Base-by-base conservation (phyloP, 2,888 invertebrate genomes). In the Acanthosepion pharaonis region DNA sequence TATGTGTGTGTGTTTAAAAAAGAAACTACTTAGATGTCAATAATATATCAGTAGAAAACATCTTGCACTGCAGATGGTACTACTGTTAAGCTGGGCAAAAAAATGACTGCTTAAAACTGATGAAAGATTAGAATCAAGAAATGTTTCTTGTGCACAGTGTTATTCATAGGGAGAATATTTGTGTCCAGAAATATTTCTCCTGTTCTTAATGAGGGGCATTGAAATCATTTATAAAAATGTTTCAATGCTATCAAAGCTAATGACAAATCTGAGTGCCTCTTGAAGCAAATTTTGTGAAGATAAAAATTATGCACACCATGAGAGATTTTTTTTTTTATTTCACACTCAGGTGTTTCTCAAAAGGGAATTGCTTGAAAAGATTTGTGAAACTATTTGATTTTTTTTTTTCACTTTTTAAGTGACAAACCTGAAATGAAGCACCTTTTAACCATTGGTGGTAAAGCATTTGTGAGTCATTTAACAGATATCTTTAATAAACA, bases 391-490 rank as follows among this genome's bases (percentile, higher is more conserved):
- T 91, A 23, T 42, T 42, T 2, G 28, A 25, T 20, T 20, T 15
- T 15, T 23, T 25, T 91, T 91, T 20, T 1, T 91, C 0, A 91
- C 91, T 91, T 91, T 91, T 91, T 91, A 91, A 91, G 91, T 91
- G 91, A 91, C 91, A 23, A 91, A 9, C 91, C 91, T 91, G 91
- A 91, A 91, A 23, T 91, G 91, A n/a, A 91, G 91, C 91, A 91
- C 23, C 91, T 91, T 1, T 25, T 91, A 91, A 91, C 25, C 91
- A 25, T 91, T 91, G n/a, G 23, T 91, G 91, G 1, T 91, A 91
- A 91, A 91, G 91, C 23, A 91, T 91, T 91, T 91, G 91, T 91
- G 91, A 91, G 91, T 91, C 15, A 53, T 53, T 53, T 53, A 15
- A 15, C 51, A 15, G 15, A 53, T 53, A 42, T 42, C 1, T 42